These are phyloP conservation scores for Tenthredo amoena DNA, from an alignment of 2,888 invertebrate species.

Conservation along the genomic window DNA sequence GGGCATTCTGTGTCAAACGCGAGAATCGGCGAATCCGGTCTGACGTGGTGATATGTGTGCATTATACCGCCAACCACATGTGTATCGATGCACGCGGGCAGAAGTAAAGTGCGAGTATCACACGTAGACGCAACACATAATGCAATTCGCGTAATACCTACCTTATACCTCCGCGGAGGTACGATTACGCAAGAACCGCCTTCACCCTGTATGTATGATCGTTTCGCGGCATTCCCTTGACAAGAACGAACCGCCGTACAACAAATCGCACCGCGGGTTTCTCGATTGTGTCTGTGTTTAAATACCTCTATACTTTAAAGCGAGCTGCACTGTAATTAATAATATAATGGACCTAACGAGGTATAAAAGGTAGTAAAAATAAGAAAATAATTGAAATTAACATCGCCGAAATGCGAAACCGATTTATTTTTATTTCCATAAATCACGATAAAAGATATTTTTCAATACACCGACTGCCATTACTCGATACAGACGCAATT, in stretches of 20 bases:
- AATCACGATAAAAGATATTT: conserved; percentile 16
- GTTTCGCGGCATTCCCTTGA: conserved; percentile 37
- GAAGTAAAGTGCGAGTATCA: background rate
- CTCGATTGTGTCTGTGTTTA: background rate
- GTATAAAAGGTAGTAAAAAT: background rate
- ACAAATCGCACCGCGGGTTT: background rate
- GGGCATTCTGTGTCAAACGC: conserved; percentile 7
- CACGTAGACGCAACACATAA: conserved; percentile 15
- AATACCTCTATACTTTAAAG: background rate
- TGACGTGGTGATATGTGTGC: background rate
- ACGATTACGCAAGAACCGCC: conserved; percentile 27
- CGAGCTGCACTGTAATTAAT: background rate
- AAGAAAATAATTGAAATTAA: conserved; percentile 40
- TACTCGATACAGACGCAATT: background rate
- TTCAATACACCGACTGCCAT: background rate
- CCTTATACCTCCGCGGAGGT: background rate
- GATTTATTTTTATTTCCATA: conserved; percentile 9
- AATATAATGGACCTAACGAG: background rate
- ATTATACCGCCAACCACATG: background rate
- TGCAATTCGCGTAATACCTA: conserved; percentile 23
- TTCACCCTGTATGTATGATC: conserved; percentile 2
- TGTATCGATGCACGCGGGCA: conserved; percentile 6
- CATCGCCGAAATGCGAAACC: background rate
- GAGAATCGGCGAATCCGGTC: conserved; percentile 53
- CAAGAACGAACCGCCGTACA: background rate